Evolutionary conservation across 2,113 vertebrate species (phyloP), one percentile per base, ranked within the genome.

Genomic region (Murina feae): DNA sequence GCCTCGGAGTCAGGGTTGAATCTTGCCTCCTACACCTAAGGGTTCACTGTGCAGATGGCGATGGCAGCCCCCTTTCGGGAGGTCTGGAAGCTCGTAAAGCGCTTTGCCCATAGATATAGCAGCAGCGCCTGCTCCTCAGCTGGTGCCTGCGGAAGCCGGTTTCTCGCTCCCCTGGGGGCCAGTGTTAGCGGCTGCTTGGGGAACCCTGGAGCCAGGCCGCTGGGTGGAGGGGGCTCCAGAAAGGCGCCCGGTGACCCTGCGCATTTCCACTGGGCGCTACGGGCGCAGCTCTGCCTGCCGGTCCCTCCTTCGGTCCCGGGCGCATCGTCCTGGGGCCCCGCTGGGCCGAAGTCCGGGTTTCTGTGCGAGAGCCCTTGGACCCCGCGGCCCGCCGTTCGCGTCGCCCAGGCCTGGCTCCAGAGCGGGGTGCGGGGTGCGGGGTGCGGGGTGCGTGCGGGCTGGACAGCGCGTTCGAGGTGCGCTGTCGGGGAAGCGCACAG

Each of bases 151-250:
- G 66, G 72, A 37, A 55, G 32, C 49, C 12, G 4, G 1, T 20
- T 32, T 53, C 42, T 2, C 12, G 0, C 39, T 23, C 16, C 16
- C 18, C 49, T 35, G 30, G 5, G 60, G 47, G 76, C 6, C 9
- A 25, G 14, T 7, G 47, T 35, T 3, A 23, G 20, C 8, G 14
- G 21, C 2, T 14, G 58, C 58, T 81, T 66, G 30, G 66, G 58
- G 39, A 30, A 55, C 5, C 49, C 4, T 0, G 9, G 9, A 44
- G 65, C 28, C 0, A 2, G 39, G 47, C 39, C 4, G 7, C 66
- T 17, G 28, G 35, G n/a, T n/a, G 90, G 21, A 9, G 6, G 21
- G 42, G 18, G 44, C 12, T 2, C 32, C 18, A 4, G 32, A 20
- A 17, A 75, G 51, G 28, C 8, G 8, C n/a, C 42, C 9, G 37